Base-by-base conservation (phyloP, 2,888 invertebrate species). In the Abrostola triplasia region DNA sequence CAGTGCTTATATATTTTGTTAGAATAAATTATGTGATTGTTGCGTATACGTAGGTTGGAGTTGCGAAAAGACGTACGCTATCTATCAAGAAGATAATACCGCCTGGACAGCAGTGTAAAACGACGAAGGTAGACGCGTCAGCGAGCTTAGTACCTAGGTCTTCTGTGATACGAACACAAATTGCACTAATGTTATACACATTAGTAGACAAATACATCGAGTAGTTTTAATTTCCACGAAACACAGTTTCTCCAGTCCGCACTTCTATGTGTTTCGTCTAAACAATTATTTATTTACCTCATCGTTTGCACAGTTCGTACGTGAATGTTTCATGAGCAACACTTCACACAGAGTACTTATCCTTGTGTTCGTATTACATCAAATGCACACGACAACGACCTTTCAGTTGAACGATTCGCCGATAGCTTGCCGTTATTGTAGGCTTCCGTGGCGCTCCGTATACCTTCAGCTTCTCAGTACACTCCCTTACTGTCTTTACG, bases 1-100 rank as follows among this genome's bases (percentile, higher is more conserved):
- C 53, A 70, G 62, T 59, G 40, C 49, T 55, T 61, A 52, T 64
- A 61, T 70, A 47, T 73, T 67, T 71, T 70, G 37, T 71, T 70
- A 72, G 75, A 73, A 73, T 68, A 70, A 70, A 79, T 41, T 69
- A 65, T 67, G 65, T 75, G 70, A 80, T 80, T 88, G 77, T 90
- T 88, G 77, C 84, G 73, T 84, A 86, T 82, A 47, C 44, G 78
- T 92, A 93, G 93, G 88, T 92, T 80, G 93, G 92, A 77, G 86
- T 90, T 81, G 91, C 90, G 88, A 94, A 93, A 89, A 88, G 90
- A 83, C 91, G 94, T 70, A 92, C 94, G 74, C 90, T 94, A 81
- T 93, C 94, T 85, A 94, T 94, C 86, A 94, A 94, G 94, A 94
- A 93, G 93, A 92, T 93, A 68, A 92, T 93, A 53, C 93, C 93